Conservation (phyloP, 2,113 vertebrate genomes). For the Alces alces region DNA sequence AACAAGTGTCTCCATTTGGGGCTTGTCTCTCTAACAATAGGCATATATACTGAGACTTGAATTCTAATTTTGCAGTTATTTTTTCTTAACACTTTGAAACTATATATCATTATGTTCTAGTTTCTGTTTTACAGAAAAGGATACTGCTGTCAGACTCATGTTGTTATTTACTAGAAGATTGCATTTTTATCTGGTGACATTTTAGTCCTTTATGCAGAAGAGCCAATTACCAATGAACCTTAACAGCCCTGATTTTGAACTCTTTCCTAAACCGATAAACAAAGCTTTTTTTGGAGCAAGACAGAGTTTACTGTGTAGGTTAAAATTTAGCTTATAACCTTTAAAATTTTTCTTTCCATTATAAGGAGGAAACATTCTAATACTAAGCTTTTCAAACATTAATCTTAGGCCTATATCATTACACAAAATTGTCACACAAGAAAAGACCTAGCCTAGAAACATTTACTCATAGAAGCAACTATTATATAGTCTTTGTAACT, state of each 20-base stretch:
- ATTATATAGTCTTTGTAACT: background rate
- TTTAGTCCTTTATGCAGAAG: background rate
- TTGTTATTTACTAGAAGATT: background rate
- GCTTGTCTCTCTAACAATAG: background rate
- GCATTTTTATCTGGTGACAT: background rate
- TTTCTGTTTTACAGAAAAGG: background rate
- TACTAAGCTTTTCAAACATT: background rate
- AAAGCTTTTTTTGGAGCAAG: background rate
- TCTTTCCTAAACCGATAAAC: background rate
- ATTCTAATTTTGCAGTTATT: background rate
- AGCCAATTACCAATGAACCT: background rate
- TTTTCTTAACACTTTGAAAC: background rate
- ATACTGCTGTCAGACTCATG: background rate
- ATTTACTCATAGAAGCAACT: background rate
- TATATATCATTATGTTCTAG: background rate
- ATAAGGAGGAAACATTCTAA: background rate
- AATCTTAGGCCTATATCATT: background rate
- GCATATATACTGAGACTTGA: background rate
- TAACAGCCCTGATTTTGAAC: background rate
- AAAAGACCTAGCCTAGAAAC: background rate
- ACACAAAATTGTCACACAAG: background rate
- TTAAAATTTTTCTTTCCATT: background rate
- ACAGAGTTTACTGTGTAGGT: background rate
- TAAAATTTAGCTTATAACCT: background rate
- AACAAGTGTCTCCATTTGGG: background rate